Conservation (phyloP, 2,113 vertebrate species). For the Rhinopomastus cyanomelas region DNA sequence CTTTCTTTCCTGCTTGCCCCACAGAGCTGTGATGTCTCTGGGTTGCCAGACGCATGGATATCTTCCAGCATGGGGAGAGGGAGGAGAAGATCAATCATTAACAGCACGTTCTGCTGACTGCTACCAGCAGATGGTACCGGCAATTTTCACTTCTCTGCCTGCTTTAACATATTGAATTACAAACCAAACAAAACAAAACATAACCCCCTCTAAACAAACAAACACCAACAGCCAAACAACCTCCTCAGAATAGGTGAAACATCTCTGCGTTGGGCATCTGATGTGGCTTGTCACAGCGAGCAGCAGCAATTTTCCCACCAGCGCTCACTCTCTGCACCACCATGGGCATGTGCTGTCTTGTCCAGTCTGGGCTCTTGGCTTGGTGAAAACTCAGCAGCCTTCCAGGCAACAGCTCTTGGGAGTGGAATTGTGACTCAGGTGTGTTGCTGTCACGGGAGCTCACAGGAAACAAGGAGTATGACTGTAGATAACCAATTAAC, state of each 20-base stretch:
- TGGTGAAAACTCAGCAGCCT: neutral
- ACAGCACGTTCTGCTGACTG: neutral
- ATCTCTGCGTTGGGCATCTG: neutral
- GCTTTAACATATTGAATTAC: constrained; percentile 47
- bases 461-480: neutral
- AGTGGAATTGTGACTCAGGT: neutral
- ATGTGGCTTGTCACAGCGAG: neutral
- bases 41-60: neutral
- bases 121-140: constrained; percentile 38
- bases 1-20: neutral
- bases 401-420: neutral
- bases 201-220: constrained; percentile 35
- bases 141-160: constrained; percentile 41
- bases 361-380: neutral
- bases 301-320: rapidly evolving
- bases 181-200: constrained; percentile 46
- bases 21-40: neutral
- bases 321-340: too few species aligned
- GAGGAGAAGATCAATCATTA: constrained; percentile 34
- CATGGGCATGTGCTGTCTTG: rapidly evolving
- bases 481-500: neutral
- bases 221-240: neutral
- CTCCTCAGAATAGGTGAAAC: neutral
- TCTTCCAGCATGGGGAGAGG: rapidly evolving
- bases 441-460: neutral